phyloP scores from a whole-genome alignment of 2,797 vertebrate species.

The Bufotes viridis region DNA sequence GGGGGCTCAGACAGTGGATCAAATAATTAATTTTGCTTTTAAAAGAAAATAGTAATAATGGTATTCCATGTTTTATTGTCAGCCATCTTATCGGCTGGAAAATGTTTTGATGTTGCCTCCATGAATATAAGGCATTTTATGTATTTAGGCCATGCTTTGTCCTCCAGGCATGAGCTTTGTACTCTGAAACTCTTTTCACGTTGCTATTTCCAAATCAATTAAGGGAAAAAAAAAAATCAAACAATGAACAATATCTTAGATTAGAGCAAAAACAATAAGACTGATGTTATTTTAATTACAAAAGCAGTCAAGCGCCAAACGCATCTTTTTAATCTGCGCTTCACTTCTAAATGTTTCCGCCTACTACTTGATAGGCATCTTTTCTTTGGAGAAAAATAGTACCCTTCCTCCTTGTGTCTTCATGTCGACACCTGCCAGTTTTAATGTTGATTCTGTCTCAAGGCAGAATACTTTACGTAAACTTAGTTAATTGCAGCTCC shows the following conservation, averaged over 20 bases:
- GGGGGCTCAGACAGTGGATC: background rate
- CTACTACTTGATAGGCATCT: background rate
- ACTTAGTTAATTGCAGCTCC: background rate
- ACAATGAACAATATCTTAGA: conserved; percentile 50
- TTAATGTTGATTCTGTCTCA: background rate
- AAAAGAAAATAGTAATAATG: background rate
- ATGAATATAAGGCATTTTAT: conserved; percentile 9
- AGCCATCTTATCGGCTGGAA: background rate
- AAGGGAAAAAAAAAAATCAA: conserved; percentile 18
- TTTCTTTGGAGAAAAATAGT: background rate
- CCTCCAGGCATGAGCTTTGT: background rate
- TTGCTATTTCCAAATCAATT: conserved; percentile 40
- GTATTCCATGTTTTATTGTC: background rate
- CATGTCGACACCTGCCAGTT: background rate
- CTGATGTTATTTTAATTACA: conserved; percentile 56
- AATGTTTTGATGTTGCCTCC: background rate
- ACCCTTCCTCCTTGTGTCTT: background rate
- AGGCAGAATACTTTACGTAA: background rate
- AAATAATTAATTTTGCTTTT: background rate
- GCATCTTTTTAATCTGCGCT: conserved; percentile 23
- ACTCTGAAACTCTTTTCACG: background rate
- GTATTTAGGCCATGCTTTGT: background rate
- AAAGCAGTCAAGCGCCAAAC: conserved; percentile 33
- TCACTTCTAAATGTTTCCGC: background rate
- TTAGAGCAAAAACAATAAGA: conserved; percentile 46